Evolutionary conservation across 2,797 vertebrate genomes (phyloP).

Genomic region (Clarias pachynema): DNA sequence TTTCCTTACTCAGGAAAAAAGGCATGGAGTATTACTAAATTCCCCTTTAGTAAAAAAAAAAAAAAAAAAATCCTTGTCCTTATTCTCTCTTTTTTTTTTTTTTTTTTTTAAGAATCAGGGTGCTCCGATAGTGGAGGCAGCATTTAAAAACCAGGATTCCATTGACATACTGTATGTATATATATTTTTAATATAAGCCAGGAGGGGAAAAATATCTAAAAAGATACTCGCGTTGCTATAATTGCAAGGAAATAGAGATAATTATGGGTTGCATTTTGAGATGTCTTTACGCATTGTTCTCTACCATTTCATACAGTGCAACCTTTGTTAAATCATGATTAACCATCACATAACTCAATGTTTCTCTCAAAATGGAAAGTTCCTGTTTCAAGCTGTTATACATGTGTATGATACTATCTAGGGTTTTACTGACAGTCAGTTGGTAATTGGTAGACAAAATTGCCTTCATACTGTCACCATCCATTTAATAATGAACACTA

Average conservation of each 20-base stretch:
- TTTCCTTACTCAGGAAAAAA: no score
- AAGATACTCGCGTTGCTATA: not conserved
- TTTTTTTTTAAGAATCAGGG: not conserved
- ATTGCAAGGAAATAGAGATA: constrained; percentile 8
- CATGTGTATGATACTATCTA: not conserved
- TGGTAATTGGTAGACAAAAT: not conserved
- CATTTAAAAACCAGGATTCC: not conserved
- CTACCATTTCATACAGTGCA: not conserved
- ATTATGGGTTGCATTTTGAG: constrained; percentile 31
- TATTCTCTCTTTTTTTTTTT: not conserved
- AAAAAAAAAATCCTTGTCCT: not conserved
- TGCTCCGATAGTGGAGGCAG: no score
- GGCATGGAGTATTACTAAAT: no score
- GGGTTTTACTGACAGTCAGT: not conserved
- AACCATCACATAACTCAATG: not conserved
- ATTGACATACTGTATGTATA: no score
- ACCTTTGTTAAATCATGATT: not conserved
- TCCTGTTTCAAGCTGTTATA: not conserved
- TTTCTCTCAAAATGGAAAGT: constrained; percentile 11
- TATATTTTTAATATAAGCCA: not conserved
- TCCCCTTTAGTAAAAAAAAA: not conserved
- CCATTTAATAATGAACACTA: not conserved
- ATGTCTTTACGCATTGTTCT: not conserved
- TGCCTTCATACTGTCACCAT: not conserved
- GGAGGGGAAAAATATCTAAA: not conserved